Evolutionary conservation across 1,140 invertebrate species (phyloP), one percentile per base, ranked within the genome.

Genomic region (Pteromalus puparum): DNA sequence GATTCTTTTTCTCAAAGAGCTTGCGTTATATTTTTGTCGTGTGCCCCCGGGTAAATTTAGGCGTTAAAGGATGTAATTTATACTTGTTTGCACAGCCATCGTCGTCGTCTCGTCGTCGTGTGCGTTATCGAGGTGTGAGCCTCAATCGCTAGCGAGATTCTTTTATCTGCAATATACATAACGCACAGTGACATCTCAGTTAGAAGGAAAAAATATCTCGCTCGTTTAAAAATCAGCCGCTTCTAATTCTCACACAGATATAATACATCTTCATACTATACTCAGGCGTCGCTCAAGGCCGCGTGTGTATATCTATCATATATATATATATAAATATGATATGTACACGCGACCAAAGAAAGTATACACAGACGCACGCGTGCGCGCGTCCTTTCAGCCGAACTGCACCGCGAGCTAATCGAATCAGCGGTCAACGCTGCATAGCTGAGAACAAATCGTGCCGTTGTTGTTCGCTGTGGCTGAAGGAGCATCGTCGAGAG

Each of bases 391-490:
- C 46, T 48, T n/a, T 61, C 53, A 61, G 67, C 1, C 13, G 12
- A 70, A 30, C 26, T 30, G 67, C 13, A 70, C 10, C 67, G 67
- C 67, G 67, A 26, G 26, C 15, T 65, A 65, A 65, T 65, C 61
- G 61, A n/a, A 65, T 65, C 61, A 65, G 61, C 18, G 61, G 15
- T 18, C 61, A n/a, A 5, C 18, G 15, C 21, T 18, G 26, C 67
- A 72, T 72, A 28, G 65, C 24, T 28, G 67, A 21, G 78, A 80
- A 70, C 34, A 80, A 70, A 80, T 68, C 65, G 34, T 13, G 28
- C 10, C 34, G 24, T 80, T 80, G 65, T 42, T 15, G 4, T 13
- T 73, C 7, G 34, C 18, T 38, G 13, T n/a, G 18, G 21, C n/a
- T 34, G 30, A 26, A 75, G 74, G 38, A 75, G 74, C 4, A 46